Percentiles rank a stretch among this genome's conserved stretches.
Conservation (phyloP, 2,113 vertebrate genomes). For the Cacatua alba region DNA sequence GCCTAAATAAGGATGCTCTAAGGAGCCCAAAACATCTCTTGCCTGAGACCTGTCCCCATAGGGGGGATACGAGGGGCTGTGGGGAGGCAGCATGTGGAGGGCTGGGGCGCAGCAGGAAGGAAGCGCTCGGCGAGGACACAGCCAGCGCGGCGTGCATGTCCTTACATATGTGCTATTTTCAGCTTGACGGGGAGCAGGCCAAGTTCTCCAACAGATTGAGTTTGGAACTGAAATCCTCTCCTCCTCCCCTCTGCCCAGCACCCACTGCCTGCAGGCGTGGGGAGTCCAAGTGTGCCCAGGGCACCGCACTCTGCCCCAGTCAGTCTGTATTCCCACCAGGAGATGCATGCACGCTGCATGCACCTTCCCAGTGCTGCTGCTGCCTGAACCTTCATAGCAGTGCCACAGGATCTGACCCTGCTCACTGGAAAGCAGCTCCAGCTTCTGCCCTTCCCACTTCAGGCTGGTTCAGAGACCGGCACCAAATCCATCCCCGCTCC, state of each 20-base stretch:
- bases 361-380: fast-evolving
- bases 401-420: neutral
- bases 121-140: conserved; percentile 19
- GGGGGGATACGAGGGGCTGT: neutral
- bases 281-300: neutral
- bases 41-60: fast-evolving
- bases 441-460: neutral
- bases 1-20: neutral
- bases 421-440: fast-evolving
- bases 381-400: fast-evolving
- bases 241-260: conserved; percentile 20
- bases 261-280: neutral
- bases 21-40: neutral
- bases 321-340: fast-evolving
- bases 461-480: fast-evolving
- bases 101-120: conserved; percentile 25
- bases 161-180: conserved; percentile 68
- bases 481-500: neutral
- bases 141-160: conserved; percentile 24
- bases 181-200: conserved; percentile 50
- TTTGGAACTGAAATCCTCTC: conserved; percentile 37
- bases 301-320: neutral
- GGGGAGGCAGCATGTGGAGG: neutral
- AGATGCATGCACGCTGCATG: fast-evolving
- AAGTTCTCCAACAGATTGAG: conserved; percentile 63